Evolutionary conservation across 1,140 invertebrate genomes (phyloP), one percentile per base, ranked within the genome.

Genomic region (Drosophila repleta): DNA sequence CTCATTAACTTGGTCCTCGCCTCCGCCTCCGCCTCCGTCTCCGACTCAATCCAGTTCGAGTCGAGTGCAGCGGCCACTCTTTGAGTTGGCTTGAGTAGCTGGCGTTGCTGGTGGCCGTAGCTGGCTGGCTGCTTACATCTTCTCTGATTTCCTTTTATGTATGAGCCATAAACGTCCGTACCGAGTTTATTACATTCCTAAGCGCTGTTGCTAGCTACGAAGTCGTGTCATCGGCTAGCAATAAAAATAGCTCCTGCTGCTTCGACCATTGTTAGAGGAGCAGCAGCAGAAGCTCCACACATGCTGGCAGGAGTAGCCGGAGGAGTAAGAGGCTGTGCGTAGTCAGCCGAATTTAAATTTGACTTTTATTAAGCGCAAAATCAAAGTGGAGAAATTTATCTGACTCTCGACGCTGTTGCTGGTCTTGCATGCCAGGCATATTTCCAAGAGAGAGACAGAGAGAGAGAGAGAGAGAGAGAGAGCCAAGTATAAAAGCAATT

Each of bases 281-380:
- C 48, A 29, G n/a, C 32, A 6, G 32, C 32, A 35, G 32, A 3
- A 35, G 46, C 51, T 49, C 37, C 70, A 73, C 70, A 73, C 57
- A 73, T 68, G 65, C 18, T 35, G 32, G 10, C 29, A 29, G 29
- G 29, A 10, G 29, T n/a, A 58, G 13, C 26, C 8, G 7, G 0
- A n/a, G 17, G 2, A 17, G 15, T 3, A 10, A 21, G 4, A 15
- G 48, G 26, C 32, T 43, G 65, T 81, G 81, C 70, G 78, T 88
- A 88, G 83, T 88, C 78, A 87, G 82, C 70, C 82, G 83, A 84
- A 87, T 87, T 88, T 87, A 87, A 87, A 87, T 87, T 87, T 88
- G 82, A 87, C 85, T 87, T 87, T 87, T 87, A 87, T 87, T 87
- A 87, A 87, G 82, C 83, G 71, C 74, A 88, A 80, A 87, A 82